A percentile compares a stretch with the other conserved stretches of the same genome.
phyloP scores from a whole-genome alignment of 2,888 invertebrate species.

The Cheilosia grossa region DNA sequence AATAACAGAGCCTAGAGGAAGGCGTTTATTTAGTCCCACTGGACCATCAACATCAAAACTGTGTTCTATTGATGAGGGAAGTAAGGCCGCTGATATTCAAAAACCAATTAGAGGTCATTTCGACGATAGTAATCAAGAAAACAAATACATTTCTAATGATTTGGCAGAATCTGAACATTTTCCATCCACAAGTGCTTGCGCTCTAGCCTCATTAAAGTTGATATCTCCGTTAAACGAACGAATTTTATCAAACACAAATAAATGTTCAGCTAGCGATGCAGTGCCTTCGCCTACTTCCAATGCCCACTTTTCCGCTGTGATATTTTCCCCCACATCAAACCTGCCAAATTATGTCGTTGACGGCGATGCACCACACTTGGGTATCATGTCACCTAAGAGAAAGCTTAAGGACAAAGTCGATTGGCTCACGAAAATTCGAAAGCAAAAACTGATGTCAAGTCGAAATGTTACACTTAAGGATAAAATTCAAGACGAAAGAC shows the following conservation, averaged over 20 bases:
- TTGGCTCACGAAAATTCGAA: conserved; percentile 88
- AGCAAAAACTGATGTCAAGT: conserved; percentile 83
- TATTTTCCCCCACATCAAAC: conserved; percentile 87
- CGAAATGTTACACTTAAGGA: conserved; percentile 77
- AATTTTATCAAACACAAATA: conserved; percentile 75
- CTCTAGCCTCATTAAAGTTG: conserved; percentile 56
- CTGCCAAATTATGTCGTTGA: conserved; percentile 90
- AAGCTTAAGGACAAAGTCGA: conserved; percentile 87
- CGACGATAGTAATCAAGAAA: conserved; percentile 79
- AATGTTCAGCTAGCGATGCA: conserved; percentile 67
- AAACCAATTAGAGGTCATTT: conserved; percentile 66
- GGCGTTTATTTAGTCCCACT: conserved; percentile 84
- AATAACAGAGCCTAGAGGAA: conserved; percentile 79
- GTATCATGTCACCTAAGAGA: conserved; percentile 87
- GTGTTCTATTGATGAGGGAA: conserved; percentile 51
- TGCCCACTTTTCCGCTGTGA: conserved; percentile 76
- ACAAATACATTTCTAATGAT: conserved; percentile 49
- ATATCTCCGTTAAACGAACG: conserved; percentile 79
- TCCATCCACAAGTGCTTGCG: conserved; percentile 57
- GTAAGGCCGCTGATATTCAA: not conserved
- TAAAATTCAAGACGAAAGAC: conserved; percentile 78
- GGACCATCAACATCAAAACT: conserved; percentile 67
- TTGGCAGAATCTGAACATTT: not conserved
- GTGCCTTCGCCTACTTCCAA: conserved; percentile 77
- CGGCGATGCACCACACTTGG: conserved; percentile 90